Base-by-base conservation (phyloP, 2,888 invertebrate genomes). In the Drosophila rubida region DNA sequence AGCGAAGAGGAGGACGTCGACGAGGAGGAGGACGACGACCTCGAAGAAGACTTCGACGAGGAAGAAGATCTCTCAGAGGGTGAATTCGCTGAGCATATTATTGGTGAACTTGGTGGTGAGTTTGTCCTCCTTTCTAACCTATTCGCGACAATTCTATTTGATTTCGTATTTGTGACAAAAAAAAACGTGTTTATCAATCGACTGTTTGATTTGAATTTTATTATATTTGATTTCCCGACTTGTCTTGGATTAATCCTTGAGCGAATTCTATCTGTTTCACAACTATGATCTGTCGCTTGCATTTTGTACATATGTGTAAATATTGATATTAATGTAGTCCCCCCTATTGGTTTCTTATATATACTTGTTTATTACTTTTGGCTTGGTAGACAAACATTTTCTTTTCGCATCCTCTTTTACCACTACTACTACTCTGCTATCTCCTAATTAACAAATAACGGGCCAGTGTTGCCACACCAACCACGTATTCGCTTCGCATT, bases 41-140 rank as follows among this genome's bases (percentile, higher is more conserved):
- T 87, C 49, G 85, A 76, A 37, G 80, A 87, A 37, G 85, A 85
- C 45, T 82, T 79, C 54, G 82, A 78, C 50, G 78, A 74, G 23
- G 85, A 79, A 45, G 87, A 74, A 54, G 82, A 79, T 41, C 75
- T 87, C 60, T 80, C 77, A 23, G 89, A 89, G 48, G 85, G 76
- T 67, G 89, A 90, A 70, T 76, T 85, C 59, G 88, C 87, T 59
- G 81, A 84, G 58, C 82, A 83, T 67, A 74, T 89, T 61, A 77
- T 87, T 65, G 80, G 80, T 62, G 89, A 88, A 78, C 78, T 84
- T 73, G 87, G 88, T 82, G 83, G 83, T 84, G 55, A 84, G 83
- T 90, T 55, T n/a, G n/a, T n/a, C n/a, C n/a, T n/a, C n/a, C n/a
- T n/a, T n/a, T n/a, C n/a, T n/a, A n/a, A n/a, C n/a, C n/a, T n/a